Base-by-base conservation (phyloP, 2,797 vertebrate species). In the Ctenopoma kingsleyae region DNA sequence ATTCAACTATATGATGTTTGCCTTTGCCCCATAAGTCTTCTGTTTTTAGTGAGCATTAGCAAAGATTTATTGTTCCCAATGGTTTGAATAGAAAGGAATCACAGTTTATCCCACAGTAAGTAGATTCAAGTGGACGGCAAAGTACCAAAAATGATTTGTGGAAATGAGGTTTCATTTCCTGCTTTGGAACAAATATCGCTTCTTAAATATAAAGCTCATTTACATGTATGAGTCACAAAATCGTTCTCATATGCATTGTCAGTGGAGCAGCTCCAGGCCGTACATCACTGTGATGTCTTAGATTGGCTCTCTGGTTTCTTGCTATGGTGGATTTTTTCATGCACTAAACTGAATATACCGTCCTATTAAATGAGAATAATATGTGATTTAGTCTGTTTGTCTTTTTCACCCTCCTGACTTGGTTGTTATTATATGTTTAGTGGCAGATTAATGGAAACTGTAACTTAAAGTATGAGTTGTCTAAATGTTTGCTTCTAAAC, bases 141-240 rank as follows among this genome's bases (percentile, higher is more conserved):
- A 76, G 69, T 0, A 74, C 52, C 62, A 67, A 74, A 60, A 71
- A 61, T 63, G 54, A 81, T 84, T 84, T 84, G 68, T 67, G 73
- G 57, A 78, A 77, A 79, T 68, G 57, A 74, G 69, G 59, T 53
- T 80, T 81, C 32, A 76, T 72, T 83, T 85, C 69, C 74, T 66
- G 68, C 71, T 72, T 67, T 56, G 25, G 62, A 80, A 69, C 52
- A 82, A 86, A 86, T 65, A 74, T 41, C 0, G 9, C 58, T 58
- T 71, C 63, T 83, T 78, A 80, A 82, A 81, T 72, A 81, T 78
- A 30, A 80, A 75, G 57, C 83, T 83, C 59, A 85, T 89, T 84
- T 84, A 70, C 77, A 87, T 82, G 69, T 70, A 79, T 85, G 82
- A 90, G 53, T 83, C 87, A 85, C 58, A 79, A 7, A 67, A 63